phyloP scores from a whole-genome alignment of 2,888 invertebrate genomes.

The Epinotia demarniana region DNA sequence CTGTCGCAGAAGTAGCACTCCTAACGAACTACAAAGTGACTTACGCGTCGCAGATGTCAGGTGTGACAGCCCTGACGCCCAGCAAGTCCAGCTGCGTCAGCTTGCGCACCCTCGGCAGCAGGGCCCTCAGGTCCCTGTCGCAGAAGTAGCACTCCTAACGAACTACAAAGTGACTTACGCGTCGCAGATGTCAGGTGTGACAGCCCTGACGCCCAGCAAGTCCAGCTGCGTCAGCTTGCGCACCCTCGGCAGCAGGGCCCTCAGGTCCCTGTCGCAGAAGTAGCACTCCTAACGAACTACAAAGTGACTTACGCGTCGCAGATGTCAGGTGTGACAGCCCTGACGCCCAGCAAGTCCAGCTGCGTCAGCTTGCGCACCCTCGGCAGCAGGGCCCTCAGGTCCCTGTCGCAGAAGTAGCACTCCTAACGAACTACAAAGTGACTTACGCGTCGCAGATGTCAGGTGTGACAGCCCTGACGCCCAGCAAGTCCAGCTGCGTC shows the following conservation, averaged over 20 bases:
- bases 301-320: slow-evolving; percentile 85
- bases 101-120: slow-evolving; percentile 87
- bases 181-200: slow-evolving; percentile 89
- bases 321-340: slow-evolving; percentile 90
- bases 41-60: slow-evolving; percentile 88
- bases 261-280: slow-evolving; percentile 90
- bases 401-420: slow-evolving; percentile 87
- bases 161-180: slow-evolving; percentile 76
- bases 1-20: slow-evolving; percentile 85
- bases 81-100: slow-evolving; percentile 93
- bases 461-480: slow-evolving; percentile 90
- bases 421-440: background rate
- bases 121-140: slow-evolving; percentile 89
- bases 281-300: background rate
- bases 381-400: slow-evolving; percentile 88
- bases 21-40: slow-evolving; percentile 50
- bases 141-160: slow-evolving; percentile 70
- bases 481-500: slow-evolving; percentile 93
- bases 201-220: slow-evolving; percentile 91
- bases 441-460: slow-evolving; percentile 88
- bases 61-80: slow-evolving; percentile 91
- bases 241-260: slow-evolving; percentile 88
- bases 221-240: slow-evolving; percentile 91
- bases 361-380: slow-evolving; percentile 89
- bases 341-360: slow-evolving; percentile 92